A percentile compares a stretch with the other conserved stretches of the same genome.
phyloP scores from a whole-genome alignment of 2,113 vertebrate species.

The Galbula dea region DNA sequence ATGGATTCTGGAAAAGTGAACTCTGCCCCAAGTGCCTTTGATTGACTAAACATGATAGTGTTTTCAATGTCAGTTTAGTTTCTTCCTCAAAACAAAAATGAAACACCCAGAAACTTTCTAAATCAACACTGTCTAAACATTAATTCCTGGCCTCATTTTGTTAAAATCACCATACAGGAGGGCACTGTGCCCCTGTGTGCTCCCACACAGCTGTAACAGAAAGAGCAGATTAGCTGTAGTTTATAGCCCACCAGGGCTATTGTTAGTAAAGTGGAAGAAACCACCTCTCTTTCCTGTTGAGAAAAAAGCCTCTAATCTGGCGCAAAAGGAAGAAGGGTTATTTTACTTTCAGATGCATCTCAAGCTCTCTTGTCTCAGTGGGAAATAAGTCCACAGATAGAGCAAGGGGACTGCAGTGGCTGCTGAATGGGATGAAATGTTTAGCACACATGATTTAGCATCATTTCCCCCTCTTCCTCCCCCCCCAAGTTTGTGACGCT shows the following conservation, averaged over 20 bases:
- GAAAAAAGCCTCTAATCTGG: not conserved
- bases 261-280: not conserved
- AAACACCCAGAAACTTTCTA: not conserved
- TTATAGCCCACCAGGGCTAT: not conserved
- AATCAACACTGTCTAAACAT: not conserved
- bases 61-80: not conserved
- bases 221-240: not conserved
- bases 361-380: not conserved
- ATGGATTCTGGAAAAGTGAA: not conserved
- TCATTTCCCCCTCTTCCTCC: no score
- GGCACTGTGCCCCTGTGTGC: not conserved
- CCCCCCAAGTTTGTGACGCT: not conserved
- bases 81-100: not conserved
- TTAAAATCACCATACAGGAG: not conserved
- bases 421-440: not conserved
- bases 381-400: not conserved
- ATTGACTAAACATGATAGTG: not conserved
- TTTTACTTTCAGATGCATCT: not conserved
- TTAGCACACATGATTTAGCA: not conserved
- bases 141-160: not conserved
- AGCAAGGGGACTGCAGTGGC: not conserved
- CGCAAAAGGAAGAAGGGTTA: not conserved
- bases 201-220: not conserved
- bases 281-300: not conserved
- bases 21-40: not conserved